Base-by-base conservation (phyloP, 2,888 invertebrate species). In the Anticlea derivata region DNA sequence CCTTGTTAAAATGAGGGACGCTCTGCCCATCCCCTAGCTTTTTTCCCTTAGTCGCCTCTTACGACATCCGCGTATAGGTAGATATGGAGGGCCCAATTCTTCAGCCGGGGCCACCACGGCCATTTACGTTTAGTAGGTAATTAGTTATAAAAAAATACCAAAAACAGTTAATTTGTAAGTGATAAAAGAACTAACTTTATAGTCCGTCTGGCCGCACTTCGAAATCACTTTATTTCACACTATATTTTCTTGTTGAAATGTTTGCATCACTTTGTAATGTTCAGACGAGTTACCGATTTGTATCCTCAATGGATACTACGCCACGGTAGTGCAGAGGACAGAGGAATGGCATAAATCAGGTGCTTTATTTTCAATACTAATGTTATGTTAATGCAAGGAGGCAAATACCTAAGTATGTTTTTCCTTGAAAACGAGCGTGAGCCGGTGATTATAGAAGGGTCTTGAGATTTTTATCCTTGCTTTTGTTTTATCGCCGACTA, bases 321-420 rank as follows among this genome's bases (percentile, higher is more conserved):
- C 30, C n/a, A n/a, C n/a, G n/a, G n/a, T 50, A 60, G 49, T 57
- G 58, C 61, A 59, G n/a, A n/a, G 61, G 49, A 61, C 58, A 50
- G 58, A 65, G 60, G 61, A 68, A 63, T 67, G 50, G 64, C 66
- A 73, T 74, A 71, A 74, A 72, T 78, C 75, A 71, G 71, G 69
- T 69, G 61, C 63, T 75, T 75, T 74, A 75, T 70, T 70, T 70
- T 70, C 65, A 60, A 52, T 60, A 58, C 58, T 55, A 69, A 59
- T 70, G 66, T 73, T 73, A 77, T 80, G 81, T 62, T 77, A 82
- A 80, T 83, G 58, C 60, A 59, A 53, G 61, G 63, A 71, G 65
- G 70, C 69, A 69, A 70, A 70, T 52, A 64, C 17, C 7, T 53
- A 64, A 23, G 8, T 53, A 52, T 34, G 40, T 59, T 73, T 80